A percentile compares a stretch with the other conserved stretches of the same genome.
These are phyloP conservation scores for Maniola hyperantus DNA, from an alignment of 2,888 invertebrate genomes.

Conservation along the genomic window DNA sequence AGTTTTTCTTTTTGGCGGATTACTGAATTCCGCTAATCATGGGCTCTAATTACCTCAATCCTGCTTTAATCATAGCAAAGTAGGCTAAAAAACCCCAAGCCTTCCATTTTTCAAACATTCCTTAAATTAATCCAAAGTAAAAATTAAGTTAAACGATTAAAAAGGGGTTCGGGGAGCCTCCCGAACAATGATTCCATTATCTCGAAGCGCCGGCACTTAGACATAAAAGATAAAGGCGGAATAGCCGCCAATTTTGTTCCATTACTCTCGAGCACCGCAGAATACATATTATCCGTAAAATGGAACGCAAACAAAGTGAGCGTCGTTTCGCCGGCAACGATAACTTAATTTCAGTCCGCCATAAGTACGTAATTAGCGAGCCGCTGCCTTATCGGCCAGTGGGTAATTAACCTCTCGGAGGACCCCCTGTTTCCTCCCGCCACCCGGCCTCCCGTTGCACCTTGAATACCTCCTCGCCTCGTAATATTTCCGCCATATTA, in stretches of 20 bases:
- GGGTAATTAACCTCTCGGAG: constrained; percentile 80
- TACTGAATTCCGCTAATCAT: too few relatives aligned
- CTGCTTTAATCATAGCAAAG: too few relatives aligned
- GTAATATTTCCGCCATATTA: constrained; percentile 83
- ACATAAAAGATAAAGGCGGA: constrained; percentile 75
- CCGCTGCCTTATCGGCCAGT: constrained; percentile 81
- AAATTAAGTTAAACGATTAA: constrained; percentile 75
- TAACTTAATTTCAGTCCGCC: constrained; percentile 82
- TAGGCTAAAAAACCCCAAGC: background rate
- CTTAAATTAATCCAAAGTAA: constrained; percentile 38
- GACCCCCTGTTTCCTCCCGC: constrained; percentile 50
- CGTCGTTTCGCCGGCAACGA: constrained; percentile 79
- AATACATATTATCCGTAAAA: constrained; percentile 80
- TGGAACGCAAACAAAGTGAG: constrained; percentile 81
- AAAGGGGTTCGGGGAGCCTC: constrained; percentile 64
- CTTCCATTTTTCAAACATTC: constrained; percentile 23
- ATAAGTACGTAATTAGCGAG: constrained; percentile 83
- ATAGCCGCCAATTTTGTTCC: constrained; percentile 78
- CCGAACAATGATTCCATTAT: constrained; percentile 78
- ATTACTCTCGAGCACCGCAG: constrained; percentile 73
- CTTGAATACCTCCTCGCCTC: constrained; percentile 80
- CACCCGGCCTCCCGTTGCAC: constrained; percentile 61
- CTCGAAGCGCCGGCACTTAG: constrained; percentile 59
- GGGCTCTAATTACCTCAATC: too few relatives aligned
- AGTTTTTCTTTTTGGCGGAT: too few relatives aligned